Evolutionary conservation across 2,113 vertebrate genomes (phyloP).

Genomic region (Passer montanus): DNA sequence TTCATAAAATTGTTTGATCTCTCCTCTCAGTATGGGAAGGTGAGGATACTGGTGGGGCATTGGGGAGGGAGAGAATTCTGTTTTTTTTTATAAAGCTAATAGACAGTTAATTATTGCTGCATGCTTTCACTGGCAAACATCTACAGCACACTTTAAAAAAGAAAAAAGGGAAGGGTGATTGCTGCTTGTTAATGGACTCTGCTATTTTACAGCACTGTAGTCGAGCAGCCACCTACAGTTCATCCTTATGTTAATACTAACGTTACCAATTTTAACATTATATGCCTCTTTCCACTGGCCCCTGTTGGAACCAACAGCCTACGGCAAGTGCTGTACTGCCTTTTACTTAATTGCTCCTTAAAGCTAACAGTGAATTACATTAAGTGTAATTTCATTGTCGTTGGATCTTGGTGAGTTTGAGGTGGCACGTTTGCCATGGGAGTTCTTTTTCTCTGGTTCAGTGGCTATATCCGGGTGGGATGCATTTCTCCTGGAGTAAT

Average conservation of each 20-base stretch:
- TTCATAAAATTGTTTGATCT: background rate
- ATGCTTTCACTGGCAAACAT: conserved; percentile 1
- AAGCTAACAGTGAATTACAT: conserved; percentile 85
- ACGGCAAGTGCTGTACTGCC: conserved; percentile 71
- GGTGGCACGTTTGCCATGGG: conserved; percentile 77
- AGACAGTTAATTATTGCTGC: background rate
- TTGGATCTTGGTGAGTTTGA: conserved; percentile 81
- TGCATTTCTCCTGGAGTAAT: conserved; percentile 87
- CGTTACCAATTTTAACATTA: conserved; percentile 64
- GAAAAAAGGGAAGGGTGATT: background rate
- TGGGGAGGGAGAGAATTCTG: background rate
- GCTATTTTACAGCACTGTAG: conserved; percentile 78
- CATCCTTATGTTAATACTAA: conserved; percentile 72
- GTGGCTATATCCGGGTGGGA: conserved; percentile 83
- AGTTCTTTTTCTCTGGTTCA: conserved; percentile 79
- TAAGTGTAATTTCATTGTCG: conserved; percentile 87
- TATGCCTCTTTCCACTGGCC: conserved; percentile 71
- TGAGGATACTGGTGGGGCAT: background rate
- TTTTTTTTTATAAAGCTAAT: background rate
- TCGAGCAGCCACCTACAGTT: conserved; percentile 69
- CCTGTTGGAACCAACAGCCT: conserved; percentile 76
- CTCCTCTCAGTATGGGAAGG: background rate
- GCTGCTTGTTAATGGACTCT: conserved; percentile 33
- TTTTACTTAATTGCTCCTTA: conserved; percentile 82
- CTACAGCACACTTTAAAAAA: conserved; percentile 1